Base-by-base conservation (phyloP, 1,140 invertebrate species). In the Oscheius sp. region DNA sequence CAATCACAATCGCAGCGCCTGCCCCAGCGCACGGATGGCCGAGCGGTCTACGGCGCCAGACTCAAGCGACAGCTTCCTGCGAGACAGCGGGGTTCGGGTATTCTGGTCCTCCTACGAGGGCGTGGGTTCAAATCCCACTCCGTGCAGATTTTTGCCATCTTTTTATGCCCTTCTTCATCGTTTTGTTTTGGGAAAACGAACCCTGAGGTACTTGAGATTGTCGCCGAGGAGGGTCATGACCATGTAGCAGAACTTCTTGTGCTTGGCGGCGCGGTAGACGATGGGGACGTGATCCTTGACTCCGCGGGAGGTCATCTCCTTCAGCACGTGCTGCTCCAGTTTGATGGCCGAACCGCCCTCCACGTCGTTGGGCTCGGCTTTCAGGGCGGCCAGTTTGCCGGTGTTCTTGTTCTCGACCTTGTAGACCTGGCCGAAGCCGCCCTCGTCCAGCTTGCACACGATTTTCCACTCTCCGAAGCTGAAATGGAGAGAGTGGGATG, bases 321-420 rank as follows among this genome's bases (percentile, higher is more conserved):
- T 62, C 55, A 76, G 62, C n/a, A 75, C 52, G 28, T 42, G 20
- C 18, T 68, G 58, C 65, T 76, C 75, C 42, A 76, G 58, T 35
- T 76, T 76, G 70, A 76, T 76, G 18, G 75, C 75, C 10, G 64
- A 68, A 29, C 75, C 75, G 10, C 75, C 75, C 45, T 75, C 70
- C 2, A 74, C 58, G 2, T 67, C 75, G 75, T 76, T 76, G 4
- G 75, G 67, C 59, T 76, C 75, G 2, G 71, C 71, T 42, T 76
- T 76, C 4, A 76, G 55, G 15, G 75, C 75, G 18, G 65, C 65
- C 7, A 68, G 62, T 7, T 4, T 15, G 3, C 55, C 46, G 4
- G 28, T 7, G 23, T 65, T 26, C 62, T 45, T 34, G 36, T 68
- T 66, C 29, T 66, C 42, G 20, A 68, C 75, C 23, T 32, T 23